Evolutionary conservation across 2,113 vertebrate genomes (phyloP).

Genomic region (Hippocampus abdominalis): DNA sequence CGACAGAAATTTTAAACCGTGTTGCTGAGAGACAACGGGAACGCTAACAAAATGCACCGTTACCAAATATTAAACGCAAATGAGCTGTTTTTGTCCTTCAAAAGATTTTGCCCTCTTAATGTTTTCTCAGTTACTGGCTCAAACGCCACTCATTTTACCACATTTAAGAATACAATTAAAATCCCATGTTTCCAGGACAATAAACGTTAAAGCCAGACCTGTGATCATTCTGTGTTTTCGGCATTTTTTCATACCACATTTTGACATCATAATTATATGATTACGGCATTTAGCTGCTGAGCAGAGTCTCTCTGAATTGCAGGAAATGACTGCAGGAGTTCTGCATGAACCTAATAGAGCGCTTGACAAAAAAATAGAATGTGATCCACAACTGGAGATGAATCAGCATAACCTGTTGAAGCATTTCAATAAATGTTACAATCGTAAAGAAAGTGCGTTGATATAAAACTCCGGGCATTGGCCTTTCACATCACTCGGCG

Average conservation of each 20-base stretch:
- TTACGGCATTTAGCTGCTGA: not conserved
- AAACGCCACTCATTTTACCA: not conserved
- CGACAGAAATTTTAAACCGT: not conserved
- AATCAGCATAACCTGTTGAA: not conserved
- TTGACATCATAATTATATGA: slow-evolving; percentile 1
- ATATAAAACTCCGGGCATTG: slow-evolving; percentile 14
- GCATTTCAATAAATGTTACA: not conserved
- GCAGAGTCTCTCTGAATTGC: not conserved
- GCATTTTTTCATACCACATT: not conserved
- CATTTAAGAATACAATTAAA: not conserved
- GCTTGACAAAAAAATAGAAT: not conserved
- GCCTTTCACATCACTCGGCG: slow-evolving; percentile 7
- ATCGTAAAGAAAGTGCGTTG: slow-evolving; percentile 22
- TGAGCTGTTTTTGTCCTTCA: not conserved
- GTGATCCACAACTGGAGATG: not conserved
- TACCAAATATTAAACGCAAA: not conserved
- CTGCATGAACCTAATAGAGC: not conserved
- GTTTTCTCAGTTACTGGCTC: not conserved
- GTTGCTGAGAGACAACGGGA: not conserved
- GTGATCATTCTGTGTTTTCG: not conserved
- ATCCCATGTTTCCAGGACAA: not conserved
- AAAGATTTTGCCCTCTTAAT: not conserved
- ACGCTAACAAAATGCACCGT: not conserved
- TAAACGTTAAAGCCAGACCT: not conserved
- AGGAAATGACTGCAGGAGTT: not conserved